Evolutionary conservation across 2,888 invertebrate species (phyloP).

Genomic region (Marasmarcha lunaedactyla): DNA sequence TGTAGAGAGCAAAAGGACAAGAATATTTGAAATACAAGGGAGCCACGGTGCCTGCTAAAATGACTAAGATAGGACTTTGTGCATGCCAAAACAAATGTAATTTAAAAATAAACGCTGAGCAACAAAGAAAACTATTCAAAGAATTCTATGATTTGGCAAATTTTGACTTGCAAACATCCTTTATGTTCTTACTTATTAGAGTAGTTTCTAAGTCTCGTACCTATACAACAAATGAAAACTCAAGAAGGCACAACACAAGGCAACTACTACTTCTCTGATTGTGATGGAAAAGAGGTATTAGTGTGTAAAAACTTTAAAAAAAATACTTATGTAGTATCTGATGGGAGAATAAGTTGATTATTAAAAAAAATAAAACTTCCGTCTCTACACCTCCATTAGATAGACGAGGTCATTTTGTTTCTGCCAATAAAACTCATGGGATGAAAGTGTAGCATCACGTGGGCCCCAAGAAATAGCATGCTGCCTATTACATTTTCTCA

Average conservation of each 20-base stretch:
- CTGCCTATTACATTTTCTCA: conserved; percentile 17
- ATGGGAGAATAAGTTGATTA: conserved; percentile 14
- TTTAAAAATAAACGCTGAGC: conserved; percentile 9
- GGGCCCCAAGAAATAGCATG: conserved; percentile 20
- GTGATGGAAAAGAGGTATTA: conserved; percentile 6
- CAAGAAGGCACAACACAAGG: conserved; percentile 4
- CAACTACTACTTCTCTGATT: conserved; percentile 8
- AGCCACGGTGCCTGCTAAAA: not conserved
- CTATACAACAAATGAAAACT: conserved; percentile 3
- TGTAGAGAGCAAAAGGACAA: conserved; percentile 11
- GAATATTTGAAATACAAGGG: conserved; percentile 9
- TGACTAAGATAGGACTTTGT: conserved; percentile 5
- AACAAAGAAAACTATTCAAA: conserved; percentile 5
- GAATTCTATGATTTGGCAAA: conserved; percentile 7
- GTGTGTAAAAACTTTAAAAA: conserved; percentile 12
- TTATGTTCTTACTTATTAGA: conserved; percentile 10
- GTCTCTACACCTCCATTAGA: conserved; percentile 9
- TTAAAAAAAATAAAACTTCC: conserved; percentile 11
- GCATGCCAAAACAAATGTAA: conserved; percentile 10
- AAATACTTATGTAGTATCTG: conserved; percentile 11
- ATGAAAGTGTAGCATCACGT: conserved; percentile 20
- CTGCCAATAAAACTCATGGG: conserved; percentile 17
- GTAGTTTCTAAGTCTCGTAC: conserved; percentile 7
- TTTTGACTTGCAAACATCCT: conserved; percentile 12
- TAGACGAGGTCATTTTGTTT: conserved; percentile 3